Evolutionary conservation across 1,140 invertebrate species (phyloP).

Genomic region (Mactra quadrangularis): DNA sequence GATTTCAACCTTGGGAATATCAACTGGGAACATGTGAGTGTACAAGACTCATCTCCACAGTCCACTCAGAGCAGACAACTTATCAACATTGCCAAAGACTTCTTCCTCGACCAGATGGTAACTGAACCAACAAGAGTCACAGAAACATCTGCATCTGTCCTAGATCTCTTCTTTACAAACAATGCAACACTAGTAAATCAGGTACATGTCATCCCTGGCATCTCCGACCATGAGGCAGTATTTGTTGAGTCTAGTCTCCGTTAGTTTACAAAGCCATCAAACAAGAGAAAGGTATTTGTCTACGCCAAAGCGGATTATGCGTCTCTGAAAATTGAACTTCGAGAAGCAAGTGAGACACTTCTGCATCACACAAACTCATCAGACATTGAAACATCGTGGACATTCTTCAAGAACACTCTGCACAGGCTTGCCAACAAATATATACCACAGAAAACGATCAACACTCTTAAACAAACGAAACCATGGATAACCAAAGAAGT

Average conservation of each 20-base stretch:
- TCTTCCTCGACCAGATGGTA: slow-evolving; percentile 20
- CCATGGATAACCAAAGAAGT: background rate
- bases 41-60: background rate
- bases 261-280: background rate
- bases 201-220: slow-evolving; percentile 42
- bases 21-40: slow-evolving; percentile 4
- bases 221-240: slow-evolving; percentile 46
- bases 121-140: slow-evolving; percentile 11
- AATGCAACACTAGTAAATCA: slow-evolving; percentile 52
- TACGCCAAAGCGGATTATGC: slow-evolving; percentile 44
- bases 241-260: slow-evolving; percentile 55
- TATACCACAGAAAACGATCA: background rate
- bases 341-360: background rate
- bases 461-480: background rate
- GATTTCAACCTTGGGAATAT: slow-evolving; percentile 25
- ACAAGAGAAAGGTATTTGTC: slow-evolving; percentile 5
- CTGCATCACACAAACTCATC: background rate
- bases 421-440: background rate
- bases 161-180: slow-evolving; percentile 47
- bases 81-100: slow-evolving; percentile 11
- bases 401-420: background rate
- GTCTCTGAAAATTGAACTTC: background rate
- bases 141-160: background rate
- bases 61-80: slow-evolving; percentile 19
- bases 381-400: background rate